Percentiles rank a stretch among this genome's conserved stretches.
Conservation (phyloP, 2,113 vertebrate species). For the Coryphaenoides rupestris region DNA sequence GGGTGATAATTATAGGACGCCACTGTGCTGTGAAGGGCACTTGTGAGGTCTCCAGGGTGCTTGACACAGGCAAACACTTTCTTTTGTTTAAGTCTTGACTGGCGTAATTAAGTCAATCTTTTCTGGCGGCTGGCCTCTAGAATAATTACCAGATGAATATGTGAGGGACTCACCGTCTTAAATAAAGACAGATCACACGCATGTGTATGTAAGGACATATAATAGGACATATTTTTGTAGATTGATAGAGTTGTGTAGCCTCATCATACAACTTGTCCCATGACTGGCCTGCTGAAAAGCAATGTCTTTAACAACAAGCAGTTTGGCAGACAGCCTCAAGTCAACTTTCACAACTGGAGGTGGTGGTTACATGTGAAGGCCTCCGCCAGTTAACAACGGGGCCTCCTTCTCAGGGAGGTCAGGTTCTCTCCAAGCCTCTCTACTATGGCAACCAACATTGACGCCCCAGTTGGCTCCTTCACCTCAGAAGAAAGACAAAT, state of each 20-base stretch:
- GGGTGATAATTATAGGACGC: background rate
- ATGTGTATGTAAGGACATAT: background rate
- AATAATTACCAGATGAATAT: slow-evolving; percentile 3
- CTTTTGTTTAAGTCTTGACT: slow-evolving; percentile 48
- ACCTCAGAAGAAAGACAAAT: no score
- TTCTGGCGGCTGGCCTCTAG: slow-evolving; percentile 26
- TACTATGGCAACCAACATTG: slow-evolving; percentile 7
- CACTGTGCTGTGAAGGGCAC: no score
- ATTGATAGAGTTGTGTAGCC: background rate
- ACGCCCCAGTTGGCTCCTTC: background rate
- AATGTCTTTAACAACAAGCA: slow-evolving; percentile 14
- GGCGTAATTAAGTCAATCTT: slow-evolving; percentile 34
- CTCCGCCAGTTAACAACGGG: background rate
- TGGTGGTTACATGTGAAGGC: background rate
- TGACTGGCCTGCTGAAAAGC: slow-evolving; percentile 11
- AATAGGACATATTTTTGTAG: background rate
- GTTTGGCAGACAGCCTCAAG: slow-evolving; percentile 24
- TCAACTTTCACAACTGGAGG: slow-evolving; percentile 27
- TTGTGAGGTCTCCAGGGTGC: background rate
- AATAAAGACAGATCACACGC: background rate
- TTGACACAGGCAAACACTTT: background rate
- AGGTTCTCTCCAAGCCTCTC: slow-evolving; percentile 15
- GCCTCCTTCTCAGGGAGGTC: background rate
- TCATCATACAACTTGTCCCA: background rate
- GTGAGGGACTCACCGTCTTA: background rate